Evolutionary conservation across 1,140 invertebrate genomes (phyloP).

Genomic region (Scaptodrosophila lebanonensis): DNA sequence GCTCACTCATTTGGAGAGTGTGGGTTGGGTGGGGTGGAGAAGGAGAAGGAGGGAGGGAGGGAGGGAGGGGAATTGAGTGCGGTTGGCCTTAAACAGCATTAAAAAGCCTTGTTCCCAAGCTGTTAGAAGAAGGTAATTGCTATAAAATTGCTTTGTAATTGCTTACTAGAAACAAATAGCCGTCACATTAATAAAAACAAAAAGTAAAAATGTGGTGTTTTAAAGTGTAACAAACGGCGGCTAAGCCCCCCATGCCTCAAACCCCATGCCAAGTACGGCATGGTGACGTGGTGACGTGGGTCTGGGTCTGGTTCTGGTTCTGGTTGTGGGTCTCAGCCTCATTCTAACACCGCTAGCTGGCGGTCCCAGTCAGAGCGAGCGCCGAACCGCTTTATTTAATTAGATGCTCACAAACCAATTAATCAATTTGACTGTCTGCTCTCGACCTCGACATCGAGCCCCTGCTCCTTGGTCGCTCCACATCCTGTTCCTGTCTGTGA

Average conservation of each 20-base stretch:
- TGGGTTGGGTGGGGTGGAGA: neutral
- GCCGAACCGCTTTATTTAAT: slow-evolving; percentile 68
- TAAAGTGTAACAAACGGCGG: slow-evolving; percentile 20
- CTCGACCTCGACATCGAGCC: neutral
- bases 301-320: no score
- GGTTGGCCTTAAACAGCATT: slow-evolving; percentile 44
- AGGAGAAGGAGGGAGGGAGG: slow-evolving; percentile 2
- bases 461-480: neutral
- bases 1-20: neutral
- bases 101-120: slow-evolving; percentile 62
- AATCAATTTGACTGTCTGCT: slow-evolving; percentile 55
- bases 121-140: slow-evolving; percentile 69
- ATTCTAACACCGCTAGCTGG: slow-evolving; percentile 32
- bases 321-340: no score
- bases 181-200: slow-evolving; percentile 70
- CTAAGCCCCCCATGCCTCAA: neutral
- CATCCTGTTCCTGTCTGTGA: neutral
- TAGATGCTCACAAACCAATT: slow-evolving; percentile 74
- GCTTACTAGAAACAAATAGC: slow-evolving; percentile 74
- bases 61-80: slow-evolving; percentile 12
- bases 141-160: slow-evolving; percentile 75
- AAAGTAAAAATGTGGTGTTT: slow-evolving; percentile 54
- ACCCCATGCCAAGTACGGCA: neutral
- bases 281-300: slow-evolving; percentile 26
- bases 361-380: slow-evolving; percentile 36